A percentile compares a stretch with the other conserved stretches of the same genome.
phyloP scores from a whole-genome alignment of 2,113 vertebrate species.

The Antechinus flavipes region DNA sequence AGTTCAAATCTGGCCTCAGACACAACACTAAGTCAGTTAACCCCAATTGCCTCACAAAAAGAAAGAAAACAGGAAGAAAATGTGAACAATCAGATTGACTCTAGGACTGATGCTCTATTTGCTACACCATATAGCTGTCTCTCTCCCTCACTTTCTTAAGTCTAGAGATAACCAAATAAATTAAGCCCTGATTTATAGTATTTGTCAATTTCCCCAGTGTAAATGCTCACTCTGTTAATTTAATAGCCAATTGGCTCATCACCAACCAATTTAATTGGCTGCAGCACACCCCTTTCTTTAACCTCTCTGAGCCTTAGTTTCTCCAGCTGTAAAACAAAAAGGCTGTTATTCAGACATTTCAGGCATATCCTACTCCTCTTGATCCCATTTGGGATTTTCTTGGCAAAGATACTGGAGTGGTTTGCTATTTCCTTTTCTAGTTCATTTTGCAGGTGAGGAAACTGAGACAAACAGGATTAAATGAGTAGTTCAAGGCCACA shows the following conservation, averaged over 20 bases:
- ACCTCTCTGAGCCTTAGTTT: not conserved
- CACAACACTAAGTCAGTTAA: too few relatives aligned
- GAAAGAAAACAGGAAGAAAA: too few relatives aligned
- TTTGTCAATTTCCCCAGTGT: not conserved
- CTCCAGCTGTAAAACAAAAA: not conserved
- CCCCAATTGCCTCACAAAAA: too few relatives aligned
- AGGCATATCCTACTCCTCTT: not conserved
- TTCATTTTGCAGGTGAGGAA: not conserved
- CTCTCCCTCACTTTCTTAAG: not conserved
- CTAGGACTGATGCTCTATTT: too few relatives aligned
- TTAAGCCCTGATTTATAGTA: not conserved
- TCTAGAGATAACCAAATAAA: not conserved
- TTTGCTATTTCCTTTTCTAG: not conserved
- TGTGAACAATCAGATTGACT: too few relatives aligned
- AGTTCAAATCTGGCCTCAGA: too few relatives aligned
- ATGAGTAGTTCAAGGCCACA: not conserved
- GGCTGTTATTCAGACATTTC: not conserved
- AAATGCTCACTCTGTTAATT: not conserved
- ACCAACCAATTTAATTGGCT: not conserved
- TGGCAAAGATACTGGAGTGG: not conserved
- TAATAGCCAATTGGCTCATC: not conserved
- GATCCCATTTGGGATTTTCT: not conserved
- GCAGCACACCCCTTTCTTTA: not conserved
- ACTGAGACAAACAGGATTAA: not conserved
- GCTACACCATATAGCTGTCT: too few relatives aligned